These are phyloP conservation scores for Harpagoxenus sublaevis DNA, from an alignment of 2,888 invertebrate species.

Conservation along the genomic window DNA sequence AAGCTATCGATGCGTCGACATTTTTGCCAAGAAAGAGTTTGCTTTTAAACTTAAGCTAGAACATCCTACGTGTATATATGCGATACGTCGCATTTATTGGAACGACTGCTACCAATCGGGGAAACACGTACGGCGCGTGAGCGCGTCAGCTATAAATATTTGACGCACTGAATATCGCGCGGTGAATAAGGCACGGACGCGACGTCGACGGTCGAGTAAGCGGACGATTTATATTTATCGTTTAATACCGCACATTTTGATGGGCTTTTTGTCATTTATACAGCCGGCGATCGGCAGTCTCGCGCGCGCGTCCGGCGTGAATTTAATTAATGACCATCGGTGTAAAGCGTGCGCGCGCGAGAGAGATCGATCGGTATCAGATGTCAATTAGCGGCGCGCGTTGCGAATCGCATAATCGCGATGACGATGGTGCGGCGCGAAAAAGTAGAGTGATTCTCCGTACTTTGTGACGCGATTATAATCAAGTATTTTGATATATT, in stretches of 20 bases:
- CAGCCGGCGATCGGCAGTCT: conserved; percentile 38
- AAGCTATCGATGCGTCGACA: not conserved
- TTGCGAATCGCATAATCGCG: conserved; percentile 48
- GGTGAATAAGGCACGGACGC: conserved; percentile 29
- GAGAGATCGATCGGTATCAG: conserved; percentile 51
- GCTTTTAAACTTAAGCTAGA: not conserved
- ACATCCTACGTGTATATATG: not conserved
- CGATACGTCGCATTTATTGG: not conserved
- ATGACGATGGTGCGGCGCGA: conserved; percentile 14
- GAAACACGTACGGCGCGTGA: not conserved
- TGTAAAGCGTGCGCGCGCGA: conserved; percentile 39
- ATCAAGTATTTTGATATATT: not conserved
- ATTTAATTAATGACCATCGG: conserved; percentile 53
- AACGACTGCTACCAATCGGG: not conserved
- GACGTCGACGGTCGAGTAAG: conserved; percentile 30
- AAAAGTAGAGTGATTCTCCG: conserved; percentile 17
- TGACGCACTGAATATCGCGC: conserved; percentile 19
- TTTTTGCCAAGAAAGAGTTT: not conserved
- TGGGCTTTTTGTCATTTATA: conserved; percentile 53
- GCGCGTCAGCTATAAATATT: conserved; percentile 28
- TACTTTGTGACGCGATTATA: not conserved
- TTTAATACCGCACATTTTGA: conserved; percentile 53
- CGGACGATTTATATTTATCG: conserved; percentile 43
- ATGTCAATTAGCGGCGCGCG: conserved; percentile 55
- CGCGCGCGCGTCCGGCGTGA: conserved; percentile 28